Evolutionary conservation across 2,797 vertebrate species (phyloP), one percentile per base, ranked within the genome.

Genomic region (Delichon dasypus): DNA sequence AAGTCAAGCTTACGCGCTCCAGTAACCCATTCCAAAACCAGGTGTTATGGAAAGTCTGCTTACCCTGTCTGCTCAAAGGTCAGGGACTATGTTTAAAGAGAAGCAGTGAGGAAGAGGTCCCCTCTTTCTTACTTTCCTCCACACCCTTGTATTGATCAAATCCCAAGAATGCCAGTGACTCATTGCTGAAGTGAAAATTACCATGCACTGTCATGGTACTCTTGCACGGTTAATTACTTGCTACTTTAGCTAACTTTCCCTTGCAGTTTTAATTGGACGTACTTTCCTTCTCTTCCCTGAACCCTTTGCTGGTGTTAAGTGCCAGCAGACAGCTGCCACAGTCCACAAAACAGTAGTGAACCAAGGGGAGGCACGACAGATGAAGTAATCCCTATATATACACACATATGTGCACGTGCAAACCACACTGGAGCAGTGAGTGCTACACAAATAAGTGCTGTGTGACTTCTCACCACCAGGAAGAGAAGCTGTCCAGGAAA

Each of bases 371-470:
- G 72, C 36, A 71, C 1, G 7, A 76, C 0, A 38, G 51, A 78
- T 95, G 55, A 94, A 86, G 85, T 57, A 92, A 95, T 81, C 9
- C 40, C 58, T 86, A 68, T 62, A 68, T 57, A 83, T 51, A 91
- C 2, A 51, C 13, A 55, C 19, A 32, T 12, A 34, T 7, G 54
- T 16, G n/a, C 68, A 78, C 2, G 32, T 66, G 62, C 70, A 88
- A 91, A 84, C 62, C 76, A 48, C 38, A 8, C 55, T 18, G 62
- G 21, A 89, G 62, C 62, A 70, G 40, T 1, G 32, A 83, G 54
- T 19, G 21, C 66, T 70, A 50, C 66, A 36, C 48, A 89, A 93
- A 40, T 54, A 81, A 91, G n/a, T 3, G 19, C 3, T 5, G 20
- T 13, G 29, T 44, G 47, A 72, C 30, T 92, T 50, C 54, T 72